Evolutionary conservation across 2,888 invertebrate species (phyloP).

Genomic region (Diaprepes abbreviatus): DNA sequence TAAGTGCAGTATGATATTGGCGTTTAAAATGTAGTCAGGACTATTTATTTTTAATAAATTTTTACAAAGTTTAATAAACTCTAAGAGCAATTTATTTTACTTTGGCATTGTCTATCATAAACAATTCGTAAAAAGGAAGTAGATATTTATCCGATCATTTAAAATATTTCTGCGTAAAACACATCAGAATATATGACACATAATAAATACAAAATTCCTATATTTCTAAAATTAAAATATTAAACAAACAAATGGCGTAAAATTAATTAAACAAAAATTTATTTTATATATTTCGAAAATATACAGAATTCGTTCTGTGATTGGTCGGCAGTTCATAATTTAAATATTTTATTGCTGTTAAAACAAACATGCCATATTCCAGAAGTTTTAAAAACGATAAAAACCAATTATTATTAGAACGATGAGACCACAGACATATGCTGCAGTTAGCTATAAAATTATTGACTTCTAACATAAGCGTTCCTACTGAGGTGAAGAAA

Average conservation of each 20-base stretch:
- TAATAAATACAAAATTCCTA: slow-evolving; percentile 37
- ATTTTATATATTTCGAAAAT: slow-evolving; percentile 49
- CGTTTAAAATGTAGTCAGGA: too few relatives aligned
- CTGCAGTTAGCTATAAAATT: slow-evolving; percentile 42
- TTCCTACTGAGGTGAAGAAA: slow-evolving; percentile 33
- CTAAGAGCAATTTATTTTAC: too few relatives aligned
- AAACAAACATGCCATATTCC: slow-evolving; percentile 53
- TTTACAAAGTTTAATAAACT: too few relatives aligned
- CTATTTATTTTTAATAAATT: too few relatives aligned
- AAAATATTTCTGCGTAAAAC: slow-evolving; percentile 17
- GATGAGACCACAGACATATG: slow-evolving; percentile 48
- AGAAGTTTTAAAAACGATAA: slow-evolving; percentile 50
- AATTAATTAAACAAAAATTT: slow-evolving; percentile 48
- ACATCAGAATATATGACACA: slow-evolving; percentile 31
- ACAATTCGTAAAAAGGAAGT: not conserved
- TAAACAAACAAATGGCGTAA: slow-evolving; percentile 46
- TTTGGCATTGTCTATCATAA: too few relatives aligned
- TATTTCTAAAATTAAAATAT: slow-evolving; percentile 49
- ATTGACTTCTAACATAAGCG: slow-evolving; percentile 43
- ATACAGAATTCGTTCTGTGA: slow-evolving; percentile 35
- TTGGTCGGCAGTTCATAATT: slow-evolving; percentile 49
- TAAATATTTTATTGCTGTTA: slow-evolving; percentile 55
- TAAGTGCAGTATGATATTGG: too few relatives aligned
- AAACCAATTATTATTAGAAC: slow-evolving; percentile 51
- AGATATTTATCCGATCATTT: not conserved